Evolutionary conservation across 2,113 vertebrate species (phyloP).

Genomic region (Paracanthobrama guichenoti): DNA sequence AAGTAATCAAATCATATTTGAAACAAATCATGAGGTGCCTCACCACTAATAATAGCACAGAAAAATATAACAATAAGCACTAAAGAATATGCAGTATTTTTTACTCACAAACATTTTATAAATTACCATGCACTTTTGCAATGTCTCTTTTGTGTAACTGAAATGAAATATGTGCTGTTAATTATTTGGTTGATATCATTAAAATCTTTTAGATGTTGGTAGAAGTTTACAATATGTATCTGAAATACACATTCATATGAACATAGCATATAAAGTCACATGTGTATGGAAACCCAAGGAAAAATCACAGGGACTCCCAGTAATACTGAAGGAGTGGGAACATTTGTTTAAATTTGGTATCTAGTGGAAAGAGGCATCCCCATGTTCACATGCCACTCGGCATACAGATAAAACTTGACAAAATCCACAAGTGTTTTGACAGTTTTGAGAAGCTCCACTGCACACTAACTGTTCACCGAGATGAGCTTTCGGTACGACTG

Average conservation of each 20-base stretch:
- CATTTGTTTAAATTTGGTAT: conserved; percentile 62
- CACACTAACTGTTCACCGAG: conserved; percentile 32
- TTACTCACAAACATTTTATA: neutral
- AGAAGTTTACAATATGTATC: neutral
- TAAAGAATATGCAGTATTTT: neutral
- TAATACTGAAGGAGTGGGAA: conserved; percentile 50
- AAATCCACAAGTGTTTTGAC: conserved; percentile 49
- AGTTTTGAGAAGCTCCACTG: conserved; percentile 42
- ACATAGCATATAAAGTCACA: neutral
- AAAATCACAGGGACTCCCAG: conserved; percentile 19
- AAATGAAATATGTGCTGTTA: neutral
- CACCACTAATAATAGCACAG: no score
- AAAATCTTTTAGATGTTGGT: neutral
- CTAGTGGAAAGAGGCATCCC: conserved; percentile 18
- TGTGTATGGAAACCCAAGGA: neutral
- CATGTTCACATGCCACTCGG: conserved; percentile 50
- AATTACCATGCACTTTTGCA: neutral
- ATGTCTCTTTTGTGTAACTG: neutral
- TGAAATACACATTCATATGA: neutral
- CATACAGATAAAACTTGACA: conserved; percentile 48
- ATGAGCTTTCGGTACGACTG: conserved; percentile 41
- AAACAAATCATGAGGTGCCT: no score
- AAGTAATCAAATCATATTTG: no score
- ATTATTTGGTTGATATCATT: neutral
- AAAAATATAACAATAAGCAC: neutral